Conservation (phyloP, 1,140 invertebrate genomes). For the Drosophila dunni region DNA sequence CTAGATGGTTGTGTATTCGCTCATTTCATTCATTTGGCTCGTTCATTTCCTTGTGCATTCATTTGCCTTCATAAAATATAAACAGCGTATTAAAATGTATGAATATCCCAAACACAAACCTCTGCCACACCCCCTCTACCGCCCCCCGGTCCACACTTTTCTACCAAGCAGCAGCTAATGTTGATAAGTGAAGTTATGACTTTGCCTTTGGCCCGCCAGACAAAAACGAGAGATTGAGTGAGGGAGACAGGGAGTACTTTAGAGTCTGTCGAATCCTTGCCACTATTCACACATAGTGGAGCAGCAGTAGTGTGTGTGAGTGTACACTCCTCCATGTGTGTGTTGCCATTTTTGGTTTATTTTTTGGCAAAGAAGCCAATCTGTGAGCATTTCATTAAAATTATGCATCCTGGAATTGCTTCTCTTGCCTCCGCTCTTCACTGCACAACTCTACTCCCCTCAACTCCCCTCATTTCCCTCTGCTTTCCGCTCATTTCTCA, state of each 20-base stretch:
- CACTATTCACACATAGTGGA: neutral
- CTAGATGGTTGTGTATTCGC: conserved; percentile 1
- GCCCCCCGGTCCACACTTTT: neutral
- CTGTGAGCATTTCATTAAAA: conserved; percentile 44
- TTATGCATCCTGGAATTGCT: conserved; percentile 16
- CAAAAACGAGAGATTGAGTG: conserved; percentile 3
- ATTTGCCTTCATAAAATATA: conserved; percentile 83
- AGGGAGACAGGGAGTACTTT: neutral
- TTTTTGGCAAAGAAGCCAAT: conserved; percentile 31
- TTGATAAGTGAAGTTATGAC: conserved; percentile 83
- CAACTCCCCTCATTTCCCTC: neutral
- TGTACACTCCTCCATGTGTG: conserved; percentile 3
- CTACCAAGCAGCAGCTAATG: conserved; percentile 71
- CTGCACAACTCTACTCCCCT: neutral
- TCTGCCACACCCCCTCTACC: neutral
- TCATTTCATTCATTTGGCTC: conserved; percentile 61
- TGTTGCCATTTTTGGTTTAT: conserved; percentile 32
- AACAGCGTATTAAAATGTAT: conserved; percentile 82
- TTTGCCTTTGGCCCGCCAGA: conserved; percentile 71
- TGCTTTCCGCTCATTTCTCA: neutral
- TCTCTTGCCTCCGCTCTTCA: neutral
- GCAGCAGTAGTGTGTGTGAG: too few species aligned
- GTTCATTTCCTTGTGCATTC: conserved; percentile 82
- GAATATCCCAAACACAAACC: conserved; percentile 65
- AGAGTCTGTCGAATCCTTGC: conserved; percentile 18